Evolutionary conservation across 2,888 invertebrate genomes (phyloP), one percentile per base, ranked within the genome.

Genomic region (Atrina japonica): DNA sequence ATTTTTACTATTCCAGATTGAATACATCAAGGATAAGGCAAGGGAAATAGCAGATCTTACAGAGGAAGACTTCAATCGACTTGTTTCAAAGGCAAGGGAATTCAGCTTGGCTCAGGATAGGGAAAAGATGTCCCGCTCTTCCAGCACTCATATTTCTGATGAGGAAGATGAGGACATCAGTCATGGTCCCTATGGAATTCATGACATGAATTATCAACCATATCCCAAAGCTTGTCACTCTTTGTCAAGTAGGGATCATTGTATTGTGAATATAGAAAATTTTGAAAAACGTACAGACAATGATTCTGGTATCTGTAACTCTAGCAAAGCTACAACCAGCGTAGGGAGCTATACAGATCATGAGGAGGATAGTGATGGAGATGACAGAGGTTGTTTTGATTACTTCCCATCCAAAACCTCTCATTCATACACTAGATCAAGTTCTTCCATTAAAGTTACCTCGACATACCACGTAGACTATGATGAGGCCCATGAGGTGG

Each of bases 51-150:
- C 83, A 35, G 87, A 85, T 18, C 73, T 86, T 25, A 79, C 85
- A 23, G 85, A 88, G 59, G 80, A 80, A 27, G 78, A 80, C 41
- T 88, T 86, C 71, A 83, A 82, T 76, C 66, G 70, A 30, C 70
- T 86, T 73, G 86, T 83, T 56, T 73, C 80, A 43, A 78, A 78
- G 73, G 85, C 86, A 40, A 81, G 85, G 30, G 74, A 76, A 69
- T 86, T 77, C 67, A 85, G 85, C 72, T 80, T 86, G 76, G 86
- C 85, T 67, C 78, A 78, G 35, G 76, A 78, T 55, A 77, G 70
- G 35, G 41, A 27, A 27, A 73, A 58, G 49, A 63, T 66, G 66
- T 58, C 61, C 66, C 29, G 55, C 63, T 35, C 30, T 40, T 41
- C 53, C 9, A 61, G 43, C 21, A 35, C 35, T 35, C 35, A 11